phyloP scores from a whole-genome alignment of 2,888 invertebrate species.

The Podabrus alpinus region DNA sequence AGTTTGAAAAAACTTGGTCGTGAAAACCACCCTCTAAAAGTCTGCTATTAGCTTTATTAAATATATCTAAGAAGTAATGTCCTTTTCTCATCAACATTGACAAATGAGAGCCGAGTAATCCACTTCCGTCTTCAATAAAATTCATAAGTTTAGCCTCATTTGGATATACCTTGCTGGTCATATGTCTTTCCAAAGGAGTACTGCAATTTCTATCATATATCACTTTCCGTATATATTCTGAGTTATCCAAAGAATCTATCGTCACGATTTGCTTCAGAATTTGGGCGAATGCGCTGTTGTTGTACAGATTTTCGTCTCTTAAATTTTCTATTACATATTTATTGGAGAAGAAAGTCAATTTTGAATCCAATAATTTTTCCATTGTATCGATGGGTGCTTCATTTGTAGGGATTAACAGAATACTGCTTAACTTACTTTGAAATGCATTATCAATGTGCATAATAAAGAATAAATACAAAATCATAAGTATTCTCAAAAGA shows the following conservation, averaged over 20 bases:
- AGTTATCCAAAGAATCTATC: not conserved
- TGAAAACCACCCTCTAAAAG: not conserved
- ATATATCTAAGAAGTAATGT: not conserved
- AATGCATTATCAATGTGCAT: not conserved
- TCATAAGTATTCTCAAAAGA: not conserved
- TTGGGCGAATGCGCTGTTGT: not conserved
- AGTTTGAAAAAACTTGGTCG: not conserved
- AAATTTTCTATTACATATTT: not conserved
- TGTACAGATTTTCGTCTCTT: not conserved
- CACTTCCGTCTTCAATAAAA: not conserved
- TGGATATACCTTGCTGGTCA: not conserved
- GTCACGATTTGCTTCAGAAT: not conserved
- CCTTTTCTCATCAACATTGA: not conserved
- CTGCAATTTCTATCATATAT: not conserved
- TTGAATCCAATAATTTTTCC: not conserved
- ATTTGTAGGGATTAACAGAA: not conserved
- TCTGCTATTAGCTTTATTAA: not conserved
- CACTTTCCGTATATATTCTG: not conserved
- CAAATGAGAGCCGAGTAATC: not conserved
- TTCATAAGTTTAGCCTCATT: not conserved
- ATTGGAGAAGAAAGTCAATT: not conserved
- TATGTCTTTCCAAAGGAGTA: not conserved
- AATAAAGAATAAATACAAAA: not conserved
- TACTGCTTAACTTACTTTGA: not conserved
- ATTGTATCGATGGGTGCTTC: not conserved